phyloP scores from a whole-genome alignment of 2,797 vertebrate genomes.

The Xiphorhynchus erythropygius region DNA sequence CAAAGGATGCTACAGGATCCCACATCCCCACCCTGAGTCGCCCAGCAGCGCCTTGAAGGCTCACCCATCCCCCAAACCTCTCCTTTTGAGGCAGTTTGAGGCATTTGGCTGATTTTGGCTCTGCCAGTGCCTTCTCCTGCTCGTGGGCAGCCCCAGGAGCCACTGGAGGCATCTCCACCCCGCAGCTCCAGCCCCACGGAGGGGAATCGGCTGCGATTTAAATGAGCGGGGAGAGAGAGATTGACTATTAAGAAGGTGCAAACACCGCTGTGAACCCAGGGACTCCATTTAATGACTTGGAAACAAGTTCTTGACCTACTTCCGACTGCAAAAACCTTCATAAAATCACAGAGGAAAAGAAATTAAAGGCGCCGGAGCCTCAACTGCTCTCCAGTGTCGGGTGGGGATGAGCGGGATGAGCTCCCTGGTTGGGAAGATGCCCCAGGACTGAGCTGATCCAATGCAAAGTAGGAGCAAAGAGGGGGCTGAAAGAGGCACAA shows the following conservation, averaged over 20 bases:
- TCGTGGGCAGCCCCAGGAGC: not conserved
- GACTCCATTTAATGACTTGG: conserved; percentile 35
- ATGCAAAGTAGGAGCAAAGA: not conserved
- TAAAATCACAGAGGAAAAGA: not conserved
- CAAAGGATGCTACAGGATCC: too few relatives aligned
- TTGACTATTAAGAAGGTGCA: not conserved
- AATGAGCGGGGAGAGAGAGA: not conserved
- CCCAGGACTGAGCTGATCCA: not conserved
- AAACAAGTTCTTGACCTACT: conserved; percentile 62
- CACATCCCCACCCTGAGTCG: not conserved
- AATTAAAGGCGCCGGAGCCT: not conserved
- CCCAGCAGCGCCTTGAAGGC: fast-evolving
- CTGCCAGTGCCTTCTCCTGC: fast-evolving
- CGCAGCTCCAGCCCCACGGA: not conserved
- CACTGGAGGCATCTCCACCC: fast-evolving
- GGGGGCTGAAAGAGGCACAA: not conserved
- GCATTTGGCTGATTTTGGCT: not conserved
- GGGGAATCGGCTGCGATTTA: not conserved
- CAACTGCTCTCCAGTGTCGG: fast-evolving
- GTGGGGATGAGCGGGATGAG: not conserved
- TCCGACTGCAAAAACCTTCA: not conserved
- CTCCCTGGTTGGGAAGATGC: not conserved
- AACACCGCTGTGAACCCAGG: conserved; percentile 8
- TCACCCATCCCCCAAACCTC: fast-evolving
- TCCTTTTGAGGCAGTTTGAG: not conserved